Percentiles rank a stretch among this genome's conserved stretches.
phyloP scores from a whole-genome alignment of 2,113 vertebrate species.

The Helogale parvula region DNA sequence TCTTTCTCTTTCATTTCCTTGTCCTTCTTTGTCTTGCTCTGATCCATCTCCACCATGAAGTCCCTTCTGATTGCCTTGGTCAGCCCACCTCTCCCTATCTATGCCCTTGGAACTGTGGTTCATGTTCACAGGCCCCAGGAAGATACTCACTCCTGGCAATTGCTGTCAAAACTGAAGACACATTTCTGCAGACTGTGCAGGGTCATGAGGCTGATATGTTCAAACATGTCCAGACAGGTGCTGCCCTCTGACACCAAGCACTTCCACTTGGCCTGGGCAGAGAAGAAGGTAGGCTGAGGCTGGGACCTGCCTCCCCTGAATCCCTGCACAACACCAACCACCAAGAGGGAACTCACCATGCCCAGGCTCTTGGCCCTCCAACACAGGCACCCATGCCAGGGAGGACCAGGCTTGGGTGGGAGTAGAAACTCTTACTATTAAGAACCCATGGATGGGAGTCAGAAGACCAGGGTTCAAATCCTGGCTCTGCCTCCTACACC shows the following conservation, averaged over 20 bases:
- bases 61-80: neutral
- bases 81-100: too few relatives aligned
- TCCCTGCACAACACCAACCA: neutral
- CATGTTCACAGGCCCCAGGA: neutral
- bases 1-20: neutral
- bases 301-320: neutral
- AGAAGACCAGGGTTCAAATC: neutral
- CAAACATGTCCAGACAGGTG: constrained; percentile 87
- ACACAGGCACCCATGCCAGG: neutral
- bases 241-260: constrained; percentile 66
- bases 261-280: constrained; percentile 89
- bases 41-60: neutral
- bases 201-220: constrained; percentile 92
- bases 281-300: fast-evolving
- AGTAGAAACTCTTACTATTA: neutral
- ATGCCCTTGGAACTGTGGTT: neutral
- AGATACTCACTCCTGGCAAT: constrained; percentile 91
- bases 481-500: neutral
- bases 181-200: constrained; percentile 93
- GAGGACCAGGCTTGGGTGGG: neutral
- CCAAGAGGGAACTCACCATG: neutral
- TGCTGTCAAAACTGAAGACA: constrained; percentile 91
- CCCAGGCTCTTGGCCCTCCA: neutral
- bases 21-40: neutral
- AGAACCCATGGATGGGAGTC: neutral